phyloP scores from a whole-genome alignment of 1,140 invertebrate genomes.

The Drosophila santomea region DNA sequence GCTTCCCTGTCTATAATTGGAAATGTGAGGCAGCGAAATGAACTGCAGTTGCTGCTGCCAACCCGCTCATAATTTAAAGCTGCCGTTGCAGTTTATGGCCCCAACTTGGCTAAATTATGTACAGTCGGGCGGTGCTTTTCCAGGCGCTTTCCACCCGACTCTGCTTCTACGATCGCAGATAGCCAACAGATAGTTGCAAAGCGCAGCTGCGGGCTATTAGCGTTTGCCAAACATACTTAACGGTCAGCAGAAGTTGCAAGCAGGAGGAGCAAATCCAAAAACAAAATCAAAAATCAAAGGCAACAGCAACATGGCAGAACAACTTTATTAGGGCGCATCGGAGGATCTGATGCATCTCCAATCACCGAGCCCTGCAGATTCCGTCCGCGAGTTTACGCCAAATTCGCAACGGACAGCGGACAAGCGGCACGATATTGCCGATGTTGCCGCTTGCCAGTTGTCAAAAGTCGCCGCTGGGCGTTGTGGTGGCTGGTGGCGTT shows the following conservation, averaged over 20 bases:
- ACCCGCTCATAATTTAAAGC: slow-evolving; percentile 75
- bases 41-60: slow-evolving; percentile 60
- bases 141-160: background rate
- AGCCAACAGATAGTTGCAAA: slow-evolving; percentile 24
- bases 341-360: background rate
- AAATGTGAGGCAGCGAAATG: slow-evolving; percentile 69
- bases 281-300: slow-evolving; percentile 9
- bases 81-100: slow-evolving; percentile 70
- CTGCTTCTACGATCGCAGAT: slow-evolving; percentile 40
- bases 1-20: slow-evolving; percentile 73
- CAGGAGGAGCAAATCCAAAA: background rate
- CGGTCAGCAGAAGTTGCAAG: slow-evolving; percentile 40
- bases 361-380: slow-evolving; percentile 23
- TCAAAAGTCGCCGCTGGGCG: slow-evolving; percentile 66
- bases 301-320: slow-evolving; percentile 32
- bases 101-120: slow-evolving; percentile 72
- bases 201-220: slow-evolving; percentile 74
- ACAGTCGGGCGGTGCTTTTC: slow-evolving; percentile 27
- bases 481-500: slow-evolving; percentile 43
- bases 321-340: slow-evolving; percentile 66
- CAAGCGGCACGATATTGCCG: slow-evolving; percentile 9
- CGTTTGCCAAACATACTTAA: slow-evolving; percentile 54
- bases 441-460: slow-evolving; percentile 29
- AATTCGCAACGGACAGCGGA: slow-evolving; percentile 50
- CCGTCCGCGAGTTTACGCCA: slow-evolving; percentile 60